Evolutionary conservation across 37 sponge, comb jelly and placozoan species (phyloP).

Genomic region (Ianthella basta): DNA sequence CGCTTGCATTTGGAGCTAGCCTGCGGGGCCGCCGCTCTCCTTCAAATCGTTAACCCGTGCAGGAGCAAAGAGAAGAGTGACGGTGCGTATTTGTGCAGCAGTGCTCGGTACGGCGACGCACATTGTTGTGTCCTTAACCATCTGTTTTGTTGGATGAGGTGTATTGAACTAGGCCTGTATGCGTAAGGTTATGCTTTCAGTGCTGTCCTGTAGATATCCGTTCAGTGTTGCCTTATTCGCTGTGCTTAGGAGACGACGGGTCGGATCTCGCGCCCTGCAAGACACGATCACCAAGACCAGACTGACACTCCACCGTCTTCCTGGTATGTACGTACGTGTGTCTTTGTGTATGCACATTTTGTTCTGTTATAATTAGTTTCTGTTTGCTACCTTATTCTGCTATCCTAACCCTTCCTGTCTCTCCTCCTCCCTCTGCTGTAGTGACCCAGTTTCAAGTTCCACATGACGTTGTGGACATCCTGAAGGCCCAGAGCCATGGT

Average conservation of each 20-base stretch:
- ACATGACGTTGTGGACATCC: conserved; percentile 68
- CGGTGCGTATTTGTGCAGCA: no score
- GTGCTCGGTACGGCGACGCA: no score
- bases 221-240: no score
- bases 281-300: not conserved
- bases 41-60: conserved; percentile 57
- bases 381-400: no score
- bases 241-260: not conserved
- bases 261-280: not conserved
- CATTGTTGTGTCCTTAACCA: no score
- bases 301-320: not conserved
- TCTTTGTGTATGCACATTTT: not conserved
- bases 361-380: no score
- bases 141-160: no score
- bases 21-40: conserved; percentile 93
- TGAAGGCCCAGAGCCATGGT: conserved; percentile 82
- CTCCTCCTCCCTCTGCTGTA: no score
- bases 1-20: conserved; percentile 34
- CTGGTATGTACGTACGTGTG: not conserved
- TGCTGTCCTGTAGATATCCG: no score
- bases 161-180: no score
- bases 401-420: no score
- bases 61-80: not conserved
- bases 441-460: conserved; percentile 84
- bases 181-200: no score